Conservation (phyloP, 2,113 vertebrate species). For the Gambusia holbrooki region DNA sequence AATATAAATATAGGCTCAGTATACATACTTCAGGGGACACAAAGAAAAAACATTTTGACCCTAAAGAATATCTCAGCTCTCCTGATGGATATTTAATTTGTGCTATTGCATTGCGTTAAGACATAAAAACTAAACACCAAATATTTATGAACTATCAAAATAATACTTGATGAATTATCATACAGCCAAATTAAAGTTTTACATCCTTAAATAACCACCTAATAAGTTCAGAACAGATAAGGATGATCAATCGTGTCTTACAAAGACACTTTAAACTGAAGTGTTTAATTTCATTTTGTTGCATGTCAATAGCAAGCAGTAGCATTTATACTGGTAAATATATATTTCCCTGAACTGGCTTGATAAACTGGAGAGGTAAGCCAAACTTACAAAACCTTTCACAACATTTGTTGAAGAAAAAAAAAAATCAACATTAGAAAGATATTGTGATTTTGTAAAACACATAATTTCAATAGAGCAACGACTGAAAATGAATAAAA, state of each 20-base stretch:
- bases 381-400: not conserved
- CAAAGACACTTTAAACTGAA: not conserved
- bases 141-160: not conserved
- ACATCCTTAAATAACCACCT: not conserved
- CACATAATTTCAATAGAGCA: not conserved
- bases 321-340: not conserved
- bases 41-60: not conserved
- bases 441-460: not conserved
- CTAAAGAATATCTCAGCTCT: not conserved
- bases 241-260: not conserved
- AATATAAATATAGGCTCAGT: not conserved
- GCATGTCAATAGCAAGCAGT: not conserved
- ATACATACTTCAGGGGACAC: not conserved
- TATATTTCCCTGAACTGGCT: constrained; percentile 17
- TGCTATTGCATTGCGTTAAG: not conserved
- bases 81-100: not conserved
- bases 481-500: not conserved
- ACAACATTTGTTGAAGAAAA: not conserved
- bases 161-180: not conserved
- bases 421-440: too few species aligned
- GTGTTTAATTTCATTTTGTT: not conserved
- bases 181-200: not conserved
- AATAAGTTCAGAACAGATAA: not conserved
- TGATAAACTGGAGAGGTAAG: not conserved
- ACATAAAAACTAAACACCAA: not conserved